Conservation (phyloP, 2,888 invertebrate species). For the Brachyptera putata region DNA sequence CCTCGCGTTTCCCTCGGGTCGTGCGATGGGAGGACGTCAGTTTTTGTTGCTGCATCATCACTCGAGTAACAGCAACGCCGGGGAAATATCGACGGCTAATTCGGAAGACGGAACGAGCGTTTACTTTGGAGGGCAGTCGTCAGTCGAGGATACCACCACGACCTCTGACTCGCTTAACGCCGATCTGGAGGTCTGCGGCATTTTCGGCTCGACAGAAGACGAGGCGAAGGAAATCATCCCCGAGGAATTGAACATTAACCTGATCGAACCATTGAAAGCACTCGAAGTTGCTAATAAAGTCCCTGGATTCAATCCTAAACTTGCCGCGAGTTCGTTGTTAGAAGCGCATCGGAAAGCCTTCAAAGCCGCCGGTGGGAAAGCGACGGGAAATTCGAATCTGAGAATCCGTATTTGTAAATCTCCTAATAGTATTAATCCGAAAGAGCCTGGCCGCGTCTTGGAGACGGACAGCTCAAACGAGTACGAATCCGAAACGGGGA, state of each 20-base stretch:
- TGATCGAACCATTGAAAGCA: no score
- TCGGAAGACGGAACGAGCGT: constrained; percentile 31
- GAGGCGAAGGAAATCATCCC: neutral
- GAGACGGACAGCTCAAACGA: constrained; percentile 52
- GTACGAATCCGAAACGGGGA: constrained; percentile 55
- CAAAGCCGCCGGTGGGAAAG: constrained; percentile 33
- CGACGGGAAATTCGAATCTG: constrained; percentile 31
- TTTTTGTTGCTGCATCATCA: constrained; percentile 28
- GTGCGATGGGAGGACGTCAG: constrained; percentile 23
- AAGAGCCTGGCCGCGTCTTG: constrained; percentile 32
- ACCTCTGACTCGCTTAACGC: constrained; percentile 50
- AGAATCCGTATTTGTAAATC: constrained; percentile 36
- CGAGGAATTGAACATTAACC: neutral
- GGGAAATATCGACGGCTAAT: constrained; percentile 27
- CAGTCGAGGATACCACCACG: constrained; percentile 43
- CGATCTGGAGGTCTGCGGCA: constrained; percentile 50
- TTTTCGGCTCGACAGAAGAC: constrained; percentile 37
- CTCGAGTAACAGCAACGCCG: constrained; percentile 21
- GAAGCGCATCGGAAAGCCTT: constrained; percentile 34
- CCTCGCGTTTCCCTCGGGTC: constrained; percentile 44
- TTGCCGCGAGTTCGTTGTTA: constrained; percentile 22
- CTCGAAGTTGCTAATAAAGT: neutral
- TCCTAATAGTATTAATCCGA: constrained; percentile 23
- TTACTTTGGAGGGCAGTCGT: constrained; percentile 47
- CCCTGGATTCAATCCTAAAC: neutral